phyloP scores from a whole-genome alignment of 2,888 invertebrate genomes.

The Palloptera scutellata region DNA sequence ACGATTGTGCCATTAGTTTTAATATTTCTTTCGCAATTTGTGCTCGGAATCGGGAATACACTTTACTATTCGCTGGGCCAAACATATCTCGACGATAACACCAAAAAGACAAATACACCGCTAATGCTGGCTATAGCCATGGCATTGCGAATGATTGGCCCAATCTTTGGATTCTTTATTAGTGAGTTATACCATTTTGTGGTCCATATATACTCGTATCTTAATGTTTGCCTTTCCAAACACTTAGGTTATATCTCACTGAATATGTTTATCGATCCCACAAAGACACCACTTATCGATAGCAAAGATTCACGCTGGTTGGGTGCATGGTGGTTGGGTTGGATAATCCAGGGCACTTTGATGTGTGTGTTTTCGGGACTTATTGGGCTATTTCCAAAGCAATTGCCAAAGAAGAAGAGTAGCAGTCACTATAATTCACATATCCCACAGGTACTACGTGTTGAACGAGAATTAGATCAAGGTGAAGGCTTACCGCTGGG shows the following conservation, averaged over 20 bases:
- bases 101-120: slow-evolving; percentile 72
- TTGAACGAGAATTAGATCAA: slow-evolving; percentile 48
- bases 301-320: slow-evolving; percentile 73
- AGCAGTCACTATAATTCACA: slow-evolving; percentile 51
- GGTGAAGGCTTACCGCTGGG: slow-evolving; percentile 52
- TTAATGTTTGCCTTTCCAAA: too few species aligned
- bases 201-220: too few species aligned
- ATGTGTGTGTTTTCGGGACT: slow-evolving; percentile 71
- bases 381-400: slow-evolving; percentile 72
- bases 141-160: slow-evolving; percentile 64
- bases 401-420: slow-evolving; percentile 53
- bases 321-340: slow-evolving; percentile 81
- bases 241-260: slow-evolving; percentile 62
- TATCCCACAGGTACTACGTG: slow-evolving; percentile 53
- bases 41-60: slow-evolving; percentile 74
- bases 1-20: slow-evolving; percentile 68
- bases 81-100: slow-evolving; percentile 75
- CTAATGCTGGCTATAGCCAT: slow-evolving; percentile 67
- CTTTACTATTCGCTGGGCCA: slow-evolving; percentile 73
- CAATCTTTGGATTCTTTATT: slow-evolving; percentile 70
- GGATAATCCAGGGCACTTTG: slow-evolving; percentile 66
- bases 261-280: slow-evolving; percentile 70
- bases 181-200: slow-evolving; percentile 50
- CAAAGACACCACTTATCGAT: slow-evolving; percentile 69
- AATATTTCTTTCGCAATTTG: slow-evolving; percentile 74